Evolutionary conservation across 2,113 vertebrate genomes (phyloP), one percentile per base, ranked within the genome.

Genomic region (Falcunculus frontatus): DNA sequence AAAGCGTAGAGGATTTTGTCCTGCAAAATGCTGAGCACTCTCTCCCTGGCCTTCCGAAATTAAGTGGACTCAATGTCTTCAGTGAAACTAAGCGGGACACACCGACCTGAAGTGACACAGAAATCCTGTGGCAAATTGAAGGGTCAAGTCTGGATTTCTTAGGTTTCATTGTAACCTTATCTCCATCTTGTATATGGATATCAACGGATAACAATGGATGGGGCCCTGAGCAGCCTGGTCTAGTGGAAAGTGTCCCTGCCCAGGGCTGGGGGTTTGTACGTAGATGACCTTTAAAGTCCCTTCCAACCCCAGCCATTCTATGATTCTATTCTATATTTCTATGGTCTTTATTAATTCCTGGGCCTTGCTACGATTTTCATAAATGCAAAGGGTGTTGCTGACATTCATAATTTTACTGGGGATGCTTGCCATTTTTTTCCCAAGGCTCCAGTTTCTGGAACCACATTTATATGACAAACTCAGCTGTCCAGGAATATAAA

Each of bases 191-290:
- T 13, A 25, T 6, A 9, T 29, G 10, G 32, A 17, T 63, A 84
- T 33, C 35, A 42, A 9, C 17, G 27, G 49, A 37, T 17, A 63
- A 25, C 12, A 49, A 12, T 33, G 41, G 19, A 70, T 4, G 55
- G 8, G 15, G 30, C 17, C 30, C 32, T 33, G 49, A 50, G 72
- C 22, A 77, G 29, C 22, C 64, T 37, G 42, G 27, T 55, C 35
- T 44, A 23, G 18, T 13, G 16, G 9, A 56, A 77, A 15, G 13
- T 0, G 0, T 29, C 35, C 21, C 13, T 69, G 26, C 13, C 18
- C 22, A 17, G 22, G 7, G 9, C 0, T 90, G 18, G 15, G 8
- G 35, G 6, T 70, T 69, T 42, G 41, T 22, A 41, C 0, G 0
- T 6, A 63, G 32, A 33, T 37, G 22, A 20, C 33, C 18, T 70